Evolutionary conservation across 1,140 invertebrate genomes (phyloP).

Genomic region (Drosophila persimilis): DNA sequence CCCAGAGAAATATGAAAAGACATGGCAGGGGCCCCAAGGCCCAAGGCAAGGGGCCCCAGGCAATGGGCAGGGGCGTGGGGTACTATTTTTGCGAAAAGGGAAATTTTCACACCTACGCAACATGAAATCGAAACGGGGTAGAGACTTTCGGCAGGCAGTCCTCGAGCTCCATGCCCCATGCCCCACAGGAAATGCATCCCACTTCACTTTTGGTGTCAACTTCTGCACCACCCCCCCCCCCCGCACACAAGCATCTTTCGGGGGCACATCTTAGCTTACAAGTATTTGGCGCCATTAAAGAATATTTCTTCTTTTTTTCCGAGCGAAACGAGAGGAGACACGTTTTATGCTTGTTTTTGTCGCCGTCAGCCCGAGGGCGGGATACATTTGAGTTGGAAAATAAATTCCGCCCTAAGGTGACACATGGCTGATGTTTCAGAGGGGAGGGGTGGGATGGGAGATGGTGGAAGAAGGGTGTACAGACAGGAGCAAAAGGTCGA

Average conservation of each 20-base stretch:
- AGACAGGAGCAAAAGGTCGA: neutral
- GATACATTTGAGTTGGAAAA: conserved; percentile 38
- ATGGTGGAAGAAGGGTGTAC: neutral
- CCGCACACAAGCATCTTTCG: too few species aligned
- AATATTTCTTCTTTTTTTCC: conserved; percentile 37
- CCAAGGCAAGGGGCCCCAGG: neutral
- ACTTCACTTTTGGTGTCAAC: conserved; percentile 42
- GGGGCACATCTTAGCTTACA: conserved; percentile 17
- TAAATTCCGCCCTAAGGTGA: conserved; percentile 35
- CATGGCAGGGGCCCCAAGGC: conserved; percentile 21
- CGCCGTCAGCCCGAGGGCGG: conserved; percentile 43
- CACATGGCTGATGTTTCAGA: conserved; percentile 38
- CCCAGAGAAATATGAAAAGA: conserved; percentile 64
- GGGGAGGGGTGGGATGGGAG: neutral
- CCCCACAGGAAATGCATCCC: conserved; percentile 67
- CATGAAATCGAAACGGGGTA: conserved; percentile 62
- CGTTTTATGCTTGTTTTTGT: conserved; percentile 55
- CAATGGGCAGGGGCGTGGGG: too few species aligned
- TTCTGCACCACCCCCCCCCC: conserved; percentile 11
- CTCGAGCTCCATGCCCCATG: conserved; percentile 12
- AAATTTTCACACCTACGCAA: conserved; percentile 66
- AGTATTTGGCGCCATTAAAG: conserved; percentile 49
- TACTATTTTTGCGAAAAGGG: conserved; percentile 34
- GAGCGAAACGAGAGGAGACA: conserved; percentile 40
- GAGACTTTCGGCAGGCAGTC: conserved; percentile 1